Evolutionary conservation across 2,888 invertebrate species (phyloP).

Genomic region (Melikaiella ostensackeni): DNA sequence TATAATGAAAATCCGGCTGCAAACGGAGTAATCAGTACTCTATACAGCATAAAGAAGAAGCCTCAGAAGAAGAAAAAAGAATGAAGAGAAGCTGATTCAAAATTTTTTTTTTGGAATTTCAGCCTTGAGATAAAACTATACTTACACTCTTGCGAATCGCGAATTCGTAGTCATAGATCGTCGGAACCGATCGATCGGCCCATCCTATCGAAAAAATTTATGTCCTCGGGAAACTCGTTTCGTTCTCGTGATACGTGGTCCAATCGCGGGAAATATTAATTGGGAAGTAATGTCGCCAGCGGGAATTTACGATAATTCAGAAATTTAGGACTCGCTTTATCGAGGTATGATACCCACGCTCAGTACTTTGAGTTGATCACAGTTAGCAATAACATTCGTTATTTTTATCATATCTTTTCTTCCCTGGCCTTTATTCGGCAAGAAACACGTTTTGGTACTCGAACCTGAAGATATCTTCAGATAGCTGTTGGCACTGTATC

Average conservation of each 20-base stretch:
- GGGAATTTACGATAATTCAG: constrained; percentile 66
- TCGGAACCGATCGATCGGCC: neutral
- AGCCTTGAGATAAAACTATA: neutral
- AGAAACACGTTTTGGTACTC: constrained; percentile 75
- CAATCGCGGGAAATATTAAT: constrained; percentile 61
- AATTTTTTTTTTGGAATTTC: neutral
- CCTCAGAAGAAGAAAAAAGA: neutral
- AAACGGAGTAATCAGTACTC: too few relatives aligned
- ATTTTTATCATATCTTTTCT: constrained; percentile 71
- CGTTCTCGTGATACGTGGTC: constrained; percentile 13
- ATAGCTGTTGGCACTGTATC: constrained; percentile 58
- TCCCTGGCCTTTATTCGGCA: constrained; percentile 69
- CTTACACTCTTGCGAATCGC: neutral
- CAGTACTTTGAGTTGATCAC: constrained; percentile 72
- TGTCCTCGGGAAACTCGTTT: constrained; percentile 18
- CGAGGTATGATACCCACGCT: constrained; percentile 66
- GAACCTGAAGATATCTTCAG: constrained; percentile 70
- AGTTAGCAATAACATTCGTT: constrained; percentile 75
- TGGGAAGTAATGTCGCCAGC: constrained; percentile 67
- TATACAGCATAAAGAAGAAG: neutral
- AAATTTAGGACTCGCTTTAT: constrained; percentile 60
- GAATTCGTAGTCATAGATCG: constrained; percentile 11
- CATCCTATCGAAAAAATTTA: constrained; percentile 15
- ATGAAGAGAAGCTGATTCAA: neutral
- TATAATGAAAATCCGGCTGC: too few relatives aligned